Base-by-base conservation (phyloP, 2,797 vertebrate species). In the Sphenopsis melanotis region DNA sequence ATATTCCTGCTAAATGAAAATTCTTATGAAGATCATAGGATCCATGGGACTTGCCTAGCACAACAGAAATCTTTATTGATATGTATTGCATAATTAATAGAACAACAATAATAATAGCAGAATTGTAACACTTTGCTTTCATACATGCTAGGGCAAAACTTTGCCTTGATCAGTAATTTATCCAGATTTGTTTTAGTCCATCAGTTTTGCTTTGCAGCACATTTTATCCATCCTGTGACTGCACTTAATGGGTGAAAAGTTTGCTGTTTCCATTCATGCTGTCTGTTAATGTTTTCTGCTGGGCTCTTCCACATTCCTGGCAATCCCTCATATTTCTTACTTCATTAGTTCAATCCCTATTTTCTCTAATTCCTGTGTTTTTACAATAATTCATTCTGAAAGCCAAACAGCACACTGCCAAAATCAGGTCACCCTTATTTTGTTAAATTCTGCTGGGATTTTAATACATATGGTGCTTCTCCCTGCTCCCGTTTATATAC, bases 361-460 rank as follows among this genome's bases (percentile, higher is more conserved):
- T 95, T 83, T 91, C 56, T 70, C 26, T 60, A 66, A 85, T 57
- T 87, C 29, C 24, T 2, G 4, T 63, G 34, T 79, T 92, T 90
- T 93, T 89, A 82, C 42, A 81, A 21, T 27, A 85, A 70, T 77
- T 87, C 5, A 37, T 80, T 83, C 66, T 84, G 78, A 92, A 92
- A 90, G 64, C 27, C 41, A 86, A 89, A 78, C 39, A 89, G 42
- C 57, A 81, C 19, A 13, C 44, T 87, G 60, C 53, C 49, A 79
- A 60, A 84, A 92, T 83, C 30, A 42, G 47, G 74, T 63, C 69
- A 75, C 36, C 10, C 9, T 71, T 60, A 50, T 81, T 88, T 55
- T 84, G 29, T 49, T 87, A 79, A 74, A 90, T 74, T 52, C 56
- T 60, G 19, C 23, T 47, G 82, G n/a, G 22, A 64, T 71, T 93